These are phyloP conservation scores for Panopea generosa DNA, from an alignment of 2,888 invertebrate species.

Conservation along the genomic window DNA sequence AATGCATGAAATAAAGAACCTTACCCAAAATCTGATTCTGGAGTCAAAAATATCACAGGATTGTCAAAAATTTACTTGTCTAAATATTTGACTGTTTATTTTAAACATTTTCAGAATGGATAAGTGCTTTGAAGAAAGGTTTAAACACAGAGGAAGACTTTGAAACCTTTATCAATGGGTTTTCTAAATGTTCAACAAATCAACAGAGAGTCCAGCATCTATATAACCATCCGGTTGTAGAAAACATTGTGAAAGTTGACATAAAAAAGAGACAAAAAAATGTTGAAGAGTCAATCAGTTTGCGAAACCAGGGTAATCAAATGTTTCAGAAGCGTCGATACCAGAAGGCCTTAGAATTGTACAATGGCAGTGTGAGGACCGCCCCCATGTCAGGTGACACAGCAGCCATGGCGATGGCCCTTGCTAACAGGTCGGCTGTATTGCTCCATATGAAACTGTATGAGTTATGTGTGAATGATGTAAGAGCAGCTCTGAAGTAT, in stretches of 20 bases:
- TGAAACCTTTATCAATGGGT: constrained; percentile 48
- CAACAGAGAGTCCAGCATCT: constrained; percentile 67
- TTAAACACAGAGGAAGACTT: constrained; percentile 10
- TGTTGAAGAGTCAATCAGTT: constrained; percentile 74
- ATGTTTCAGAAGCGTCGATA: constrained; percentile 73
- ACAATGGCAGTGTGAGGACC: constrained; percentile 73
- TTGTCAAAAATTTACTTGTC: no score
- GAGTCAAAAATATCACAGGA: no score
- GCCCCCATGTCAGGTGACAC: constrained; percentile 71
- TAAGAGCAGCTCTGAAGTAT: constrained; percentile 83
- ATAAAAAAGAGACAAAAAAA: constrained; percentile 70
- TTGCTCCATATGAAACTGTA: constrained; percentile 80
- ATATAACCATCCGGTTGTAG: constrained; percentile 59
- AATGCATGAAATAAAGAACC: no score
- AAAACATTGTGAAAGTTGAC: constrained; percentile 53
- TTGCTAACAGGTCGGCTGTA: constrained; percentile 83
- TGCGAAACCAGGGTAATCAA: constrained; percentile 82
- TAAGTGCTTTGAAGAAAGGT: constrained; percentile 24
- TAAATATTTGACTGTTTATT: no score
- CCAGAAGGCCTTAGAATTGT: constrained; percentile 73
- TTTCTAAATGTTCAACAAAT: constrained; percentile 66
- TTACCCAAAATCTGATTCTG: no score
- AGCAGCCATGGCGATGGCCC: constrained; percentile 75
- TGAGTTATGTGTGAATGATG: constrained; percentile 77
- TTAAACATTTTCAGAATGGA: constrained; percentile 49